Evolutionary conservation across 2,888 invertebrate species (phyloP).

Genomic region (Helicoverpa assulta): DNA sequence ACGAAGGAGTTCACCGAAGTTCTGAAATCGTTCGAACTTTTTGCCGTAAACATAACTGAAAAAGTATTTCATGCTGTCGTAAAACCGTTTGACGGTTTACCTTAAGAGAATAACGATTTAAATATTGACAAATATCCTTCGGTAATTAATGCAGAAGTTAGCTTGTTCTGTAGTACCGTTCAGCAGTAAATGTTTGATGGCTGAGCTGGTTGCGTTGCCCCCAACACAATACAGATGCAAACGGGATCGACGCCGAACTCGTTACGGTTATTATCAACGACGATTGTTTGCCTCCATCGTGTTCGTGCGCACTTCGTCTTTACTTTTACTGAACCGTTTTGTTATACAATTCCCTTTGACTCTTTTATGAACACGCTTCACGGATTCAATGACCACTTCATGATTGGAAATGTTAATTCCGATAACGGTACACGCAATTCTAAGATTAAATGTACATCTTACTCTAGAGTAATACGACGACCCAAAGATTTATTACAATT

Average conservation of each 20-base stretch:
- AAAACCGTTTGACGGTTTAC: slow-evolving; percentile 13
- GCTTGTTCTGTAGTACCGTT: slow-evolving; percentile 52
- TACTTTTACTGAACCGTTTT: slow-evolving; percentile 72
- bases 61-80: slow-evolving; percentile 32
- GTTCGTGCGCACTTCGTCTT: slow-evolving; percentile 76
- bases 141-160: slow-evolving; percentile 41
- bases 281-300: slow-evolving; percentile 80
- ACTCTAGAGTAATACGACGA: not conserved
- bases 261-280: slow-evolving; percentile 83
- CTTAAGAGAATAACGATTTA: slow-evolving; percentile 29
- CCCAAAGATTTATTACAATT: slow-evolving; percentile 26
- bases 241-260: slow-evolving; percentile 78
- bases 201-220: slow-evolving; percentile 71
- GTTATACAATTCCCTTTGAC: slow-evolving; percentile 75
- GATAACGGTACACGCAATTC: slow-evolving; percentile 45
- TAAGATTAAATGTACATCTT: slow-evolving; percentile 36
- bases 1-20: slow-evolving; percentile 20
- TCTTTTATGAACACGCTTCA: slow-evolving; percentile 58
- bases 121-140: slow-evolving; percentile 40
- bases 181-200: slow-evolving; percentile 61
- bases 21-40: slow-evolving; percentile 18
- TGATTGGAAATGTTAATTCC: slow-evolving; percentile 60
- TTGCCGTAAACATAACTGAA: slow-evolving; percentile 14
- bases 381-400: slow-evolving; percentile 49
- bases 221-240: slow-evolving; percentile 80